phyloP scores from a whole-genome alignment of 2,888 invertebrate species.

The Rhagonycha lutea region DNA sequence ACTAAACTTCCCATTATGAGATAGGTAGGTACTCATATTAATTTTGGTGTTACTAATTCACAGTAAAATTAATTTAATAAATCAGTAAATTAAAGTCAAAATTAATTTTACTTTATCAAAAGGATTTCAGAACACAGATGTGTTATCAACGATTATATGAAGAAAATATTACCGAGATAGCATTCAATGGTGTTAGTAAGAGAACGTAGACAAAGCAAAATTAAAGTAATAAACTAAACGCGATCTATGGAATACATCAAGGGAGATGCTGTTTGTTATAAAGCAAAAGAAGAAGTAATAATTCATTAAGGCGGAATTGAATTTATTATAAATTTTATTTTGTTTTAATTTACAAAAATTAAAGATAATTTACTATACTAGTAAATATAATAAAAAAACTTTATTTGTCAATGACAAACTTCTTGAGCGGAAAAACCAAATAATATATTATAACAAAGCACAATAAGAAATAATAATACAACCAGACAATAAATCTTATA shows the following conservation, averaged over 20 bases:
- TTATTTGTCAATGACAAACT: background rate
- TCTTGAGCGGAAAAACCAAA: background rate
- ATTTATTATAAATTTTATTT: background rate
- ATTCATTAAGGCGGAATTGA: background rate
- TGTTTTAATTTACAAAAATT: background rate
- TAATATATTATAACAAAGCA: background rate
- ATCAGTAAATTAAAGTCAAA: background rate
- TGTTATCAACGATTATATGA: background rate
- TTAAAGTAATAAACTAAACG: conserved; percentile 3
- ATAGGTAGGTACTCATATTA: background rate
- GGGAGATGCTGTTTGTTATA: background rate
- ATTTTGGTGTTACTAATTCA: background rate
- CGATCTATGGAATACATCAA: background rate
- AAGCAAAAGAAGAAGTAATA: background rate
- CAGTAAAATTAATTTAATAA: background rate
- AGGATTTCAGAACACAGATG: background rate
- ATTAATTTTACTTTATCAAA: background rate
- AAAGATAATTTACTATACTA: no score
- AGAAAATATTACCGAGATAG: background rate
- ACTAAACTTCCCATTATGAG: background rate
- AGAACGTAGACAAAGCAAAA: conserved; percentile 1
- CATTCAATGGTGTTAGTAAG: background rate
- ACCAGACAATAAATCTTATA: background rate
- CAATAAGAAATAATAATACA: background rate
- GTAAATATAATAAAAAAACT: background rate